phyloP scores from a whole-genome alignment of 2,113 vertebrate genomes.

The Syngnathus typhle region DNA sequence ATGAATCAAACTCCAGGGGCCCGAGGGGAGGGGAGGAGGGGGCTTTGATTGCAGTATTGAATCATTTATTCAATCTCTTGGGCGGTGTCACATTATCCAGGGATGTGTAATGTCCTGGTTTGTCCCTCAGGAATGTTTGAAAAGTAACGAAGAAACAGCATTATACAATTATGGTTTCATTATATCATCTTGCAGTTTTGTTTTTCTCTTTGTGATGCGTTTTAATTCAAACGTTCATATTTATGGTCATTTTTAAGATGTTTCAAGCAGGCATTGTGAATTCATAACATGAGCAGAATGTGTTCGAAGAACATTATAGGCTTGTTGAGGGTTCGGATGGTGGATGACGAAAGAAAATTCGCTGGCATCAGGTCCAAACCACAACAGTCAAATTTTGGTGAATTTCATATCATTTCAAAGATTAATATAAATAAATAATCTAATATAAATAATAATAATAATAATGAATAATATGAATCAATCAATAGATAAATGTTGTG shows the following conservation, averaged over 20 bases:
- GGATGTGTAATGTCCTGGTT: constrained; percentile 54
- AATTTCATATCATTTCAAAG: too few species aligned
- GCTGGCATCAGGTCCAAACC: too few species aligned
- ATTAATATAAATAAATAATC: too few species aligned
- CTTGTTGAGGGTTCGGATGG: not conserved
- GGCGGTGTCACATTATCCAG: constrained; percentile 50
- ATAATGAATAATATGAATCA: too few species aligned
- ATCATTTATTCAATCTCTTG: too few species aligned
- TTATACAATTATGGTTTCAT: constrained; percentile 40
- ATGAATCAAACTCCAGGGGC: constrained; percentile 30
- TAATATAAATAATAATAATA: too few species aligned
- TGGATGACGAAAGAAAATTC: not conserved
- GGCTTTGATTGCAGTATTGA: constrained; percentile 44
- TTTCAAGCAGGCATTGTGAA: not conserved
- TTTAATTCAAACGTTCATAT: not conserved
- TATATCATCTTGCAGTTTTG: constrained; percentile 24
- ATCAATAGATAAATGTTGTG: too few species aligned
- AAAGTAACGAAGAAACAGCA: constrained; percentile 32
- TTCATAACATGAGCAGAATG: not conserved
- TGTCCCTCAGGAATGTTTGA: constrained; percentile 26
- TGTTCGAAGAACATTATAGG: too few species aligned
- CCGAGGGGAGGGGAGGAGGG: not conserved
- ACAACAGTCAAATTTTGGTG: too few species aligned
- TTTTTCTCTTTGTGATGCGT: constrained; percentile 13
- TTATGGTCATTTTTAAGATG: not conserved